Conservation (phyloP, 2,888 invertebrate genomes). For the Chirona hameri region DNA sequence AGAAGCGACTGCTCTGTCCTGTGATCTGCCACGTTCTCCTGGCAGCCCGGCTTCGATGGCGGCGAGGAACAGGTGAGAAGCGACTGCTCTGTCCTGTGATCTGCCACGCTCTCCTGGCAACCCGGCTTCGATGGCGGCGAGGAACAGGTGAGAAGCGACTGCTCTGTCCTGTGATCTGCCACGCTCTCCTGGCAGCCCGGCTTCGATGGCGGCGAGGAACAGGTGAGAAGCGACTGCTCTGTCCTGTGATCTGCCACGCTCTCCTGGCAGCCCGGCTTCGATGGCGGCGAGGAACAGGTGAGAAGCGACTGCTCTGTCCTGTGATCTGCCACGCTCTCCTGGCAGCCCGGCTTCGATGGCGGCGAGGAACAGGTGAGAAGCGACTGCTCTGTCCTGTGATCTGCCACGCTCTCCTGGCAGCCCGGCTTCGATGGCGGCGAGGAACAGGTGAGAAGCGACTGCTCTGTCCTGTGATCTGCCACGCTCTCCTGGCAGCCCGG, state of each 20-base stretch:
- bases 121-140: constrained; percentile 52
- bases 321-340: too few relatives aligned
- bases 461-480: constrained; percentile 50
- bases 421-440: constrained; percentile 52
- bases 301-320: background rate
- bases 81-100: too few relatives aligned
- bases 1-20: too few relatives aligned
- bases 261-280: constrained; percentile 49
- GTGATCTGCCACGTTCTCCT: constrained; percentile 47
- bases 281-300: constrained; percentile 48
- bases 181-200: constrained; percentile 50
- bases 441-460: too few relatives aligned
- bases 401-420: constrained; percentile 49
- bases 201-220: constrained; percentile 52
- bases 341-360: constrained; percentile 52
- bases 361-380: too few relatives aligned
- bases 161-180: constrained; percentile 50
- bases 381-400: constrained; percentile 50
- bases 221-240: too few relatives aligned
- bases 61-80: constrained; percentile 46
- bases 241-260: constrained; percentile 50
- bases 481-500: constrained; percentile 50
- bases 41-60: constrained; percentile 52
- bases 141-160: too few relatives aligned
- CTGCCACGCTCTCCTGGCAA: too few relatives aligned